phyloP scores from a whole-genome alignment of 2,113 vertebrate genomes.

The Lasiurus borealis region DNA sequence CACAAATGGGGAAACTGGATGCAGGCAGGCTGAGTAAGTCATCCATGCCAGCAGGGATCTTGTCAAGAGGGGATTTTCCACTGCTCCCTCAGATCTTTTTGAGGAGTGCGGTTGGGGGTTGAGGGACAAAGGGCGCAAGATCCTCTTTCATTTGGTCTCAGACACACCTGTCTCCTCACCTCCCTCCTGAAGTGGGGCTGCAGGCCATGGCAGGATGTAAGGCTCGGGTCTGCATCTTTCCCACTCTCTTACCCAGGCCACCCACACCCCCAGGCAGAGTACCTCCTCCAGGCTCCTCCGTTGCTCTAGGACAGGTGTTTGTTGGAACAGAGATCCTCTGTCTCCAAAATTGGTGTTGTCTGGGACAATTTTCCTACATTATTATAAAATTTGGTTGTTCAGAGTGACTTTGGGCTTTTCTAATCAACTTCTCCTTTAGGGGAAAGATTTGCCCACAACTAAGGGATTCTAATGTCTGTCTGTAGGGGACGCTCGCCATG shows the following conservation, averaged over 20 bases:
- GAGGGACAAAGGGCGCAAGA: background rate
- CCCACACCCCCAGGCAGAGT: background rate
- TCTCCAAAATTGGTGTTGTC: background rate
- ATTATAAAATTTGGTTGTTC: background rate
- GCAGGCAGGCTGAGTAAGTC: background rate
- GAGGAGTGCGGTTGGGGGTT: rapidly evolving
- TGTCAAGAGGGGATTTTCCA: background rate
- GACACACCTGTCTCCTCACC: rapidly evolving
- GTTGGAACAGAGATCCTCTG: rapidly evolving
- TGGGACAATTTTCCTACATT: background rate
- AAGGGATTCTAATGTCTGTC: background rate
- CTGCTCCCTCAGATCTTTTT: background rate
- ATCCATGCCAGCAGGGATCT: background rate
- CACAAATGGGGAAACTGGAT: background rate
- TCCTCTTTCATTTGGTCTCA: background rate
- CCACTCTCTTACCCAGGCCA: rapidly evolving
- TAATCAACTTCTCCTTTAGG: background rate
- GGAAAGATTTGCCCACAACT: background rate
- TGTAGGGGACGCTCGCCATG: background rate
- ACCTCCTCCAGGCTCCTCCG: rapidly evolving
- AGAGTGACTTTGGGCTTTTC: background rate
- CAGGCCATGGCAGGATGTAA: background rate
- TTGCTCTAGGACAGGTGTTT: background rate
- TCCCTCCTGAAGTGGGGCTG: background rate
- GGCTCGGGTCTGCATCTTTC: rapidly evolving